Conservation (phyloP, 2,888 invertebrate genomes). For the Salticus scenicus region DNA sequence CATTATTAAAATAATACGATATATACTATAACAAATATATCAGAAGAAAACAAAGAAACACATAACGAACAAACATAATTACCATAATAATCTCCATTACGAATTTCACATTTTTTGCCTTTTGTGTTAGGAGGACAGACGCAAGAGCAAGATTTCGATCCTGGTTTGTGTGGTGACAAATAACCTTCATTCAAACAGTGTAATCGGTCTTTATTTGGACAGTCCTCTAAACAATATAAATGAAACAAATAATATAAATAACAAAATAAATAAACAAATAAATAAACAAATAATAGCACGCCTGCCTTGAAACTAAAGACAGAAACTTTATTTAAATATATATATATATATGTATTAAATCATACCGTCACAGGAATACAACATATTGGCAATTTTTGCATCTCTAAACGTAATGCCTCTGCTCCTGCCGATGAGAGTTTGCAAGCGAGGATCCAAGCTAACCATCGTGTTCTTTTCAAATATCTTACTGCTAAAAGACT, state of each 20-base stretch:
- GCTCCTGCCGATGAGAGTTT: slow-evolving; percentile 73
- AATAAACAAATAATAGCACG: too few species aligned
- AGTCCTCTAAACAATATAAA: slow-evolving; percentile 56
- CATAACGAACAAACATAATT: not conserved
- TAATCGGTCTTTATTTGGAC: slow-evolving; percentile 45
- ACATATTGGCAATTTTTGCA: slow-evolving; percentile 71
- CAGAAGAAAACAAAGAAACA: too few species aligned
- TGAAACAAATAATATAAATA: not conserved
- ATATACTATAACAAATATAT: too few species aligned
- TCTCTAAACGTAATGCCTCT: slow-evolving; percentile 72
- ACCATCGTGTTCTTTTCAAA: slow-evolving; percentile 73
- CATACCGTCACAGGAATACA: slow-evolving; percentile 71
- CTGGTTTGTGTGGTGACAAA: slow-evolving; percentile 32
- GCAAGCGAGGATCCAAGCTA: slow-evolving; percentile 72
- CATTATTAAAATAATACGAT: too few species aligned
- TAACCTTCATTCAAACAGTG: slow-evolving; percentile 66
- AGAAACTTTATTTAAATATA: not conserved
- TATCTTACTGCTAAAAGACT: slow-evolving; percentile 71
- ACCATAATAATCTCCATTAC: slow-evolving; percentile 64
- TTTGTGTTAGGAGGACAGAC: slow-evolving; percentile 70
- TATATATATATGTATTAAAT: not conserved
- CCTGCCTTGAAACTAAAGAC: too few species aligned
- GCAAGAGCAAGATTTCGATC: slow-evolving; percentile 52
- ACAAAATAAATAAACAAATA: not conserved
- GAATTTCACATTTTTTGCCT: slow-evolving; percentile 63